phyloP scores from a whole-genome alignment of 2,888 invertebrate species.

The Pristionchus arcanus region DNA sequence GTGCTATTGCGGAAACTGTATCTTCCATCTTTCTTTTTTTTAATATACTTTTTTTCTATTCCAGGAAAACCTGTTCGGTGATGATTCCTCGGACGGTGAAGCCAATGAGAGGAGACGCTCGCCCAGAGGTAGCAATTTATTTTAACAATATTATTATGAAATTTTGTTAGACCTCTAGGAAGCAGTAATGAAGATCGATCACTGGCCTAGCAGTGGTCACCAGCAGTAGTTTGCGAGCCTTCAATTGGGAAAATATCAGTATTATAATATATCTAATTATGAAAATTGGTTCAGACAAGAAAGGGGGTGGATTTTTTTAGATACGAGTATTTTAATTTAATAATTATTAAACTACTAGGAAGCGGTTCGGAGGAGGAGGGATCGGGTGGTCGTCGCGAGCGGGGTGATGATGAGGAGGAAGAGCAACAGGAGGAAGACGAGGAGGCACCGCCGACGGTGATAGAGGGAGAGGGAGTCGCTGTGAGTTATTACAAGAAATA shows the following conservation, averaged over 20 bases:
- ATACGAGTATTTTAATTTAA: no score
- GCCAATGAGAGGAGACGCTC: not conserved
- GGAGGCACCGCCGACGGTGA: slow-evolving; percentile 54
- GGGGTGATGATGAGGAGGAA: slow-evolving; percentile 58
- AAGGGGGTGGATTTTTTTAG: no score
- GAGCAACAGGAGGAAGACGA: slow-evolving; percentile 60
- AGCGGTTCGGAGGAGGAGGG: not conserved
- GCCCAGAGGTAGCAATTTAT: not conserved
- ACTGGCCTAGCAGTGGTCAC: no score
- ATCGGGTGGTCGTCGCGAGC: not conserved
- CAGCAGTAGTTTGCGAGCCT: no score
- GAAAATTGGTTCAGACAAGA: no score
- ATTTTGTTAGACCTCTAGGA: no score
- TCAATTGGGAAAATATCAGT: no score
- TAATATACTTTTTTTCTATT: not conserved
- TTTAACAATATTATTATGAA: not conserved
- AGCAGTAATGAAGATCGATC: no score
- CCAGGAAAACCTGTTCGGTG: not conserved
- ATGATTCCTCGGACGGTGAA: slow-evolving; percentile 13
- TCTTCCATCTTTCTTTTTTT: no score
- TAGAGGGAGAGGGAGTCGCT: slow-evolving; percentile 37
- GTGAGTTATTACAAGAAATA: not conserved
- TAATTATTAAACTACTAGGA: not conserved
- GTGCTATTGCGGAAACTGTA: no score
- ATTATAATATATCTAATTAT: no score